These are phyloP conservation scores for Mungos mungo DNA, from an alignment of 2,113 vertebrate species.

Conservation along the genomic window DNA sequence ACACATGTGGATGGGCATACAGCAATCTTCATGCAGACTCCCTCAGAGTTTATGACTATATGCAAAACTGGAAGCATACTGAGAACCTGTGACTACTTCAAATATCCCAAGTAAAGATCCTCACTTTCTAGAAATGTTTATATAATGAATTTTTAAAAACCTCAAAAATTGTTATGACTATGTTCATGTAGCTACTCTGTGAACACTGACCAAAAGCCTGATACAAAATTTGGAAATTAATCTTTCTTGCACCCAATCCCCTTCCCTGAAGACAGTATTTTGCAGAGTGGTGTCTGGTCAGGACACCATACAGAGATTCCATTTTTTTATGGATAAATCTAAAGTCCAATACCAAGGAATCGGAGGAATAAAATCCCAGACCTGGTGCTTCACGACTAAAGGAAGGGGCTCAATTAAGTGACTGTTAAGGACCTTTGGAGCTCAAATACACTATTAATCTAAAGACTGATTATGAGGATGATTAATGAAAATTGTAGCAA, in stretches of 20 bases:
- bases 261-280: neutral
- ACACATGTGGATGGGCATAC: neutral
- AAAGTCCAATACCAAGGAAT: neutral
- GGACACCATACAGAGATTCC: neutral
- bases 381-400: neutral
- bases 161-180: neutral
- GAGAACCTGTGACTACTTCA: neutral
- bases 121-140: constrained; percentile 39
- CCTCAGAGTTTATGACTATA: neutral
- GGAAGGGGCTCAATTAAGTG: neutral
- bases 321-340: neutral
- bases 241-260: neutral
- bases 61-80: neutral
- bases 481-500: neutral
- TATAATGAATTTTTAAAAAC: neutral
- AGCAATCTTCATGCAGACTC: neutral
- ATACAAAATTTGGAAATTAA: neutral
- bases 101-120: neutral
- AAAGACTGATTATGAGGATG: neutral
- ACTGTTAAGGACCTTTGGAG: neutral
- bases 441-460: neutral
- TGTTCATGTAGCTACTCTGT: neutral
- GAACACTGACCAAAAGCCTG: constrained; percentile 39
- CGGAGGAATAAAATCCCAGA: neutral
- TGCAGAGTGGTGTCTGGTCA: neutral